Evolutionary conservation across 2,888 invertebrate species (phyloP), one percentile per base, ranked within the genome.

Genomic region (Chironomus tentans): DNA sequence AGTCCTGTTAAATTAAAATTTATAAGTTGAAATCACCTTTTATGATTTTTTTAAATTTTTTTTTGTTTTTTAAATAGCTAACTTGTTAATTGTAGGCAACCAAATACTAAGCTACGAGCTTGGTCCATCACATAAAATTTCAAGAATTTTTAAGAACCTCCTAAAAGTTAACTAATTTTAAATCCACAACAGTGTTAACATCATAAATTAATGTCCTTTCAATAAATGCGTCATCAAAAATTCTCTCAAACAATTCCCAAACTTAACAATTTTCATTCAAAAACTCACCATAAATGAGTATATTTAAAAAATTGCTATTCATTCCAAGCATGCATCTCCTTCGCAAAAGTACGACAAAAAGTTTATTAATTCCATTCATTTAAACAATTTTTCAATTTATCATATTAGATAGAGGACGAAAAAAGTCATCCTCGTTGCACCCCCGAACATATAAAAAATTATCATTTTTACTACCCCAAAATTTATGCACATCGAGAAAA

Each of bases 331-430:
- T 6, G 38, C 68, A 18, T 50, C 28, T 15, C 21, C 50, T 18
- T 76, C 10, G 28, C 28, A 28, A 28, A 6, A 28, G 28, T 1
- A 28, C 6, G 5, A 28, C 28, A 28, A 28, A 28, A 28, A 4
- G 75, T 69, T 76, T 76, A 76, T 76, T 76, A 76, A 76, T 76
- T 76, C 76, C 76, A 76, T 69, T 68, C 48, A 76, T 50, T 76
- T 76, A 56, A 76, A 38, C 76, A 76, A 76, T 75, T 75, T 68
- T 4, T 13, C 75, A 69, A 75, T 75, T 75, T 75, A 75, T 75
- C 75, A 75, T 75, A 75, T 75, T 75, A 75, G 46, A 68, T 15
- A 65, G 38, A 61, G 28, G 28, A 28, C 28, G 74, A 47, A 65
- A n/a, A 47, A 47, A 38, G 38, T 74, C 46, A 28, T 12, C 13